Evolutionary conservation across 2,113 vertebrate species (phyloP).

Genomic region (Chionis minor): DNA sequence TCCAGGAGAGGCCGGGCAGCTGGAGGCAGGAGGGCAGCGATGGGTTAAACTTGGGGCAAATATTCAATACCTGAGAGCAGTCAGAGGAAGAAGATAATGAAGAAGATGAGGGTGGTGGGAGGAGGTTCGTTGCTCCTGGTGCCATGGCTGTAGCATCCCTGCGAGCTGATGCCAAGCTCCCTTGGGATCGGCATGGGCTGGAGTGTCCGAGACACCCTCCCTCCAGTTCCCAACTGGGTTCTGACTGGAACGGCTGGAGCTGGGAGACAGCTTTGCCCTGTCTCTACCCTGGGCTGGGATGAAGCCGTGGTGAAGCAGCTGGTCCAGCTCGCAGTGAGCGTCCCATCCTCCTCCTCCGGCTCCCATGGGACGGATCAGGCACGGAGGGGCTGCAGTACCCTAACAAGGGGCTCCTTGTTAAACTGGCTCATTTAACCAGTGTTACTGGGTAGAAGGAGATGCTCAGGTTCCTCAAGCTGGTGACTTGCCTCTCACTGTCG

Average conservation of each 20-base stretch:
- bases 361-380: not conserved
- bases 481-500: not conserved
- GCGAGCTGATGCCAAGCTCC: too few relatives aligned
- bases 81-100: not conserved
- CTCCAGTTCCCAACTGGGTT: not conserved
- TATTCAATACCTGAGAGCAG: not conserved
- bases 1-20: not conserved
- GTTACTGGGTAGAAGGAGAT: not conserved
- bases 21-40: not conserved
- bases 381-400: not conserved
- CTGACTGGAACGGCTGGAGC: not conserved
- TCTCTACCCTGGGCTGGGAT: not conserved
- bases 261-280: not conserved
- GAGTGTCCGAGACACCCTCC: not conserved
- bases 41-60: not conserved
- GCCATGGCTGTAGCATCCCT: not conserved
- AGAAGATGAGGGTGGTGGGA: not conserved
- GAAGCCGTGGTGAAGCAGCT: not conserved
- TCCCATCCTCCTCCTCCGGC: not conserved
- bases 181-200: not conserved
- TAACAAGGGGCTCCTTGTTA: not conserved
- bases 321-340: not conserved
- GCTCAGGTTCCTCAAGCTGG: not conserved
- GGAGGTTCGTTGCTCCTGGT: not conserved
- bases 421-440: accelerated